These are phyloP conservation scores for Xanthorhoe spadicearia DNA, from an alignment of 2,888 invertebrate species.

Conservation along the genomic window DNA sequence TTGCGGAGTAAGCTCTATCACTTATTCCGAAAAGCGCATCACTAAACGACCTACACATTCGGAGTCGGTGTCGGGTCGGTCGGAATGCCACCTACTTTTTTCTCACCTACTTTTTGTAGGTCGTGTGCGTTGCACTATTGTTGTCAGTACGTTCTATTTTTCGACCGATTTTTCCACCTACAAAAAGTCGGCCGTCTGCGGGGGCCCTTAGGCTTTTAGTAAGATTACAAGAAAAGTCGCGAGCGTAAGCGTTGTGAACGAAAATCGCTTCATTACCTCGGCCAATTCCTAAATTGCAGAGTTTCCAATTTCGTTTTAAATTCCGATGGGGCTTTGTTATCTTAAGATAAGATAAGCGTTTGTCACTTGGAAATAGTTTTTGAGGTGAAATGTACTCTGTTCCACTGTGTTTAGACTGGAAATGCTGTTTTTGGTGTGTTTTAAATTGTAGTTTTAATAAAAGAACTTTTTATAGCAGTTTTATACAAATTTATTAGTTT, in stretches of 20 bases:
- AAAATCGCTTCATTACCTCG: slow-evolving; percentile 8
- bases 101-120: no score
- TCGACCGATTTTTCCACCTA: no score
- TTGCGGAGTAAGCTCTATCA: no score
- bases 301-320: slow-evolving; percentile 11
- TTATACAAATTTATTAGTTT: no score
- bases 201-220: no score
- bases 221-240: neutral
- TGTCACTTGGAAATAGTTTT: neutral
- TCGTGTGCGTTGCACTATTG: no score
- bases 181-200: no score
- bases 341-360: slow-evolving; percentile 4
- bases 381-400: neutral
- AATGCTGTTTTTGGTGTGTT: neutral
- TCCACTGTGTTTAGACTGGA: neutral
- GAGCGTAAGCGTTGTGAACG: neutral
- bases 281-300: slow-evolving; percentile 11
- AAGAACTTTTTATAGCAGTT: neutral
- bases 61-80: no score
- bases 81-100: no score
- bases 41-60: no score
- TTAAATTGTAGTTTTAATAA: neutral
- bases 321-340: slow-evolving; percentile 10
- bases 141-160: no score
- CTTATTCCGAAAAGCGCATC: no score